These are phyloP conservation scores for Drosophila colorata DNA, from an alignment of 2,888 invertebrate species.

Conservation along the genomic window DNA sequence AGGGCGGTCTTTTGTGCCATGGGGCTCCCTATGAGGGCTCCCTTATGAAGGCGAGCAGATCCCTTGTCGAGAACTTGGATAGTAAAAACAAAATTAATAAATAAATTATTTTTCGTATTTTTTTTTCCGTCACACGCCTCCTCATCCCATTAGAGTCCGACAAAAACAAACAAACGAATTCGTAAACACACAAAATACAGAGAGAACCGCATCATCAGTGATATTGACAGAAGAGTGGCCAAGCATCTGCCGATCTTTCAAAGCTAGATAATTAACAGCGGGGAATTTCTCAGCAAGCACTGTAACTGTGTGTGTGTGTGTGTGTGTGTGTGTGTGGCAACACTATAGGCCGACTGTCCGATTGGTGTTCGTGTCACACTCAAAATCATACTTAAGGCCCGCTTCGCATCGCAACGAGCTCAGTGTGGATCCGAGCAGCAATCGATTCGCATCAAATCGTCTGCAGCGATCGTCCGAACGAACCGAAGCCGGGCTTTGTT, in stretches of 20 bases:
- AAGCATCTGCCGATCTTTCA: conserved; percentile 2
- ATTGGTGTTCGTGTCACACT: conserved; percentile 16
- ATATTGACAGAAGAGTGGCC: conserved; percentile 7
- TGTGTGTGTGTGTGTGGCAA: no score
- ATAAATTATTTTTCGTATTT: no score
- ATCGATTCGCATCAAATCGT: conserved; percentile 14
- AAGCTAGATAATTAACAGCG: conserved; percentile 8
- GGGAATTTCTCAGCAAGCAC: conserved; percentile 33
- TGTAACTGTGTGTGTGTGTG: neutral
- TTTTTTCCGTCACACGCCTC: no score
- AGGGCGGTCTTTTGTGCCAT: no score
- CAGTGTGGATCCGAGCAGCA: conserved; percentile 39
- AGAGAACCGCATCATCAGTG: conserved; percentile 12
- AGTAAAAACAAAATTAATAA: no score
- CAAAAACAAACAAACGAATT: conserved; percentile 4
- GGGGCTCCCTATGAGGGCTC: no score
- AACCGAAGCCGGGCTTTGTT: conserved; percentile 27
- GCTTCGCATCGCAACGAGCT: conserved; percentile 21
- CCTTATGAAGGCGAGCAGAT: no score
- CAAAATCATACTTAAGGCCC: conserved; percentile 47
- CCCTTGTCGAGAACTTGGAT: no score
- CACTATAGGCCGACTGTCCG: conserved; percentile 6
- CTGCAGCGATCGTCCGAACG: neutral
- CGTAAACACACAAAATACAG: conserved; percentile 7
- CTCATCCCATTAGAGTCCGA: no score